Evolutionary conservation across 1,140 invertebrate genomes (phyloP), one percentile per base, ranked within the genome.

Genomic region (Bombus soroeensis): DNA sequence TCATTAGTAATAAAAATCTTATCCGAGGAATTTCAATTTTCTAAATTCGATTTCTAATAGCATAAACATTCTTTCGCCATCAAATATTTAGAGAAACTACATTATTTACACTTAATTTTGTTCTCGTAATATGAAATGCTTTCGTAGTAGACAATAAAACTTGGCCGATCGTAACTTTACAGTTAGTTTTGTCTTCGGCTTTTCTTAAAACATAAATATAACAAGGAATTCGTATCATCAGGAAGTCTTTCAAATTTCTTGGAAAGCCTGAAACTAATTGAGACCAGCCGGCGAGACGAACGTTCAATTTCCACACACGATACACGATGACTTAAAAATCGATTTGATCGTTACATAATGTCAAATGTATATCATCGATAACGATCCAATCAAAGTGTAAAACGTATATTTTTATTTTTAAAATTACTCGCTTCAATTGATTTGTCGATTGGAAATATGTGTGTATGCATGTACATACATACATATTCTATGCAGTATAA

Each of bases 121-220:
- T 15, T 13, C 32, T n/a, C 28, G 18, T n/a, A 32, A 64, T 13
- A 13, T 2, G 47, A 53, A 64, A 64, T 32, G 62, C 5, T 32
- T 32, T 32, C 28, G n/a, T 39, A 39, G 8, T 18, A 39, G 13
- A 39, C 34, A 10, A 25, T 34, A 12, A 68, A 34, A 68, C 15
- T 18, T 22, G 0, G 8, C 9, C n/a, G 71, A 73, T 73, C 71
- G 39, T 73, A 73, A 73, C 71, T n/a, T n/a, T 4, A 53, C 39
- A n/a, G 18, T 73, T 53, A 53, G 72, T 73, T 73, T 73, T 73
- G 72, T 73, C 72, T 73, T 43, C 41, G 5, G 41, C 8, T n/a
- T 32, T 34, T 57, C 47, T 34, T 34, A 8, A 53, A 75, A 15
- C 73, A 10, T 53, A 37, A 53, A 25, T 8, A 57, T 15, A 28